Evolutionary conservation across 2,113 vertebrate genomes (phyloP), one percentile per base, ranked within the genome.

Genomic region (Crypturellus undulatus): DNA sequence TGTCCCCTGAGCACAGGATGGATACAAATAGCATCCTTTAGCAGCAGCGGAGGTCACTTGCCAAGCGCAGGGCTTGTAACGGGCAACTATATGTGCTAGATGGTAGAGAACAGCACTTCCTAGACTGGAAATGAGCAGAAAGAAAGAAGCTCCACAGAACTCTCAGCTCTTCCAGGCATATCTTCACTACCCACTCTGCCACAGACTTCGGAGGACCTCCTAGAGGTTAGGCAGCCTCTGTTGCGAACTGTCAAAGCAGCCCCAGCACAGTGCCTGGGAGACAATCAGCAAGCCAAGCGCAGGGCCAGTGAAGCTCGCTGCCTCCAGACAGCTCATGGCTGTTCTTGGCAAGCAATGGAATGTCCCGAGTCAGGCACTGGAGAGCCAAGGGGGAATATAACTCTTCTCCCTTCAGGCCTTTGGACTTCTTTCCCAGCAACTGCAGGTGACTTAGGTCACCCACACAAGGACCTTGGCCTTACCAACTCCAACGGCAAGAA

Each of bases 1-100:
- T 98, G 90, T 98, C 98, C 62, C 97, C 99, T 99, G 97, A 79
- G 88, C 65, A 38, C 54, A 78, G 83, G 62, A 89, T 54, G 94
- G 73, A 86, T n/a, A 92, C 5, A 38, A 2, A 24, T 0, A 20
- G 40, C 14, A 3, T 58, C 73, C 36, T 62, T 72, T 45, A 6
- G 81, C 77, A 43, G 2, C 4, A 24, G 32, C 47, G 25, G 73
- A 76, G 71, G 11, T 43, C 1, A 0, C 32, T 30, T 2, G 17
- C 68, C 6, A 38, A 69, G 25, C 0, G 0, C 2, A 0, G 15
- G 2, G 30, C 51, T 63, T 5, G 2, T 4, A 43, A 75, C 1
- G 36, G 65, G 63, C 58, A 49, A 60, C 8, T 28, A 43, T 4
- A 1, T 0, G 6, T 1, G 10, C 4, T 1, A 0, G 0, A 67